These are phyloP conservation scores for Drosophila arizonae DNA, from an alignment of 1,140 invertebrate genomes.

Conservation along the genomic window DNA sequence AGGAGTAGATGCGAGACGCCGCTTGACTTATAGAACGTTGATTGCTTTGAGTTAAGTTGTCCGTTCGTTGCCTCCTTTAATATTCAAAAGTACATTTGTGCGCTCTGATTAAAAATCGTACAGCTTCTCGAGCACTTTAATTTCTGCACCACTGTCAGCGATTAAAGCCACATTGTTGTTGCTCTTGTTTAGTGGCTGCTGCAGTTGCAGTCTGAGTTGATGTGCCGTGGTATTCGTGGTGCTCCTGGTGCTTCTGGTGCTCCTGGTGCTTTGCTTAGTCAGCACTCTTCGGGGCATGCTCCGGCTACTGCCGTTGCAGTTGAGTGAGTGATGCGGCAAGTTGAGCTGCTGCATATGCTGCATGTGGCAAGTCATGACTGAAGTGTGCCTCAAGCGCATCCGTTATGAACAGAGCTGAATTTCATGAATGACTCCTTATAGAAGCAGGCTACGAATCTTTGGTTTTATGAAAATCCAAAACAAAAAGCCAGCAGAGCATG, in stretches of 20 bases:
- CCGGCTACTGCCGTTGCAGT: slow-evolving; percentile 1
- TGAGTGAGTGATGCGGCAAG: slow-evolving; percentile 36
- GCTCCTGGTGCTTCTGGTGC: not conserved
- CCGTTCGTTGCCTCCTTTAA: slow-evolving; percentile 29
- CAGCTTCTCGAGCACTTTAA: slow-evolving; percentile 31
- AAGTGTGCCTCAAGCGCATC: slow-evolving; percentile 3
- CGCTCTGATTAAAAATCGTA: slow-evolving; percentile 34
- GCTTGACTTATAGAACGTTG: slow-evolving; percentile 27
- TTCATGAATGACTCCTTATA: not conserved
- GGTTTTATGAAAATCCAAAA: not conserved
- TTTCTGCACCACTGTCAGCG: slow-evolving; percentile 13
- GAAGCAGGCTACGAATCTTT: not conserved
- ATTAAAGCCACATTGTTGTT: slow-evolving; percentile 16
- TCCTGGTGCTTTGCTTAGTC: slow-evolving; percentile 25
- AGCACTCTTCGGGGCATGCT: slow-evolving; percentile 27
- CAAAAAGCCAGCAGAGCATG: not conserved
- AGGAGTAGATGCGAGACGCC: not conserved
- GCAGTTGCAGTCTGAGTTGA: not conserved
- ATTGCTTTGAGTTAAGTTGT: slow-evolving; percentile 46
- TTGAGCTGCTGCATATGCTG: slow-evolving; percentile 16
- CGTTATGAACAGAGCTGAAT: slow-evolving; percentile 22
- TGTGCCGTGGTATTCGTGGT: not conserved
- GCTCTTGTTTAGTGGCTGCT: slow-evolving; percentile 2
- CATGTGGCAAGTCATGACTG: slow-evolving; percentile 25
- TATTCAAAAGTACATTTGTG: slow-evolving; percentile 36